Evolutionary conservation across 2,797 vertebrate species (phyloP), one percentile per base, ranked within the genome.

Genomic region (Margarornis squamiger): DNA sequence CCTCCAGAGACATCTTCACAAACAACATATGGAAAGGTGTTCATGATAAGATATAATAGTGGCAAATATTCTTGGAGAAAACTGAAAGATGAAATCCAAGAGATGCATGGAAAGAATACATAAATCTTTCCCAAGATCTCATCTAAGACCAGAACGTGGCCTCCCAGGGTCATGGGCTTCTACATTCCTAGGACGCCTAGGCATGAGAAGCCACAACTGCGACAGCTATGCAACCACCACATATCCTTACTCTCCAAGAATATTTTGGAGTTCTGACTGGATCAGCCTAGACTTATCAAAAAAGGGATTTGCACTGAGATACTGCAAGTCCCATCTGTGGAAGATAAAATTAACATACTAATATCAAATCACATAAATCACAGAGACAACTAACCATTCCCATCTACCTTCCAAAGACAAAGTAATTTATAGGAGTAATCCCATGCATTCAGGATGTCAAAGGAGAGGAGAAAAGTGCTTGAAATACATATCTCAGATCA

Each of bases 111-210:
- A 93, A 93, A 51, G 34, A 67, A 67, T 52, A 90, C 23, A 79
- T 34, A 93, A 91, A 63, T n/a, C 23, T 76, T 93, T 95, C 78
- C 58, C 61, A 91, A 85, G 75, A 74, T 87, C 71, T 77, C 74
- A 71, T 87, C 49, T 55, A 63, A 84, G 88, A 89, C 17, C 67
- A 93, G 62, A 76, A 72, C n/a, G 66, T 72, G 67, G 74, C 89
- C 84, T 91, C 78, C 36, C 74, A 54, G 71, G 86, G 88, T 95
- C 93, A 80, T 6, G 16, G 75, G 66, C 46, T 94, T 88, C 55
- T 76, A 67, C 88, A 94, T 96, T 94, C 95, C 82, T 66, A 22
- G 72, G 70, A 95, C 95, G 79, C 66, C 55, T 84, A 48, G 41
- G 55, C 91, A 94, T 84, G 70, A 93, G 86, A 92, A 91, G 79